Percentiles rank a stretch among this genome's conserved stretches.
phyloP scores from a whole-genome alignment of 2,113 vertebrate species.

The Pelusios castaneus region DNA sequence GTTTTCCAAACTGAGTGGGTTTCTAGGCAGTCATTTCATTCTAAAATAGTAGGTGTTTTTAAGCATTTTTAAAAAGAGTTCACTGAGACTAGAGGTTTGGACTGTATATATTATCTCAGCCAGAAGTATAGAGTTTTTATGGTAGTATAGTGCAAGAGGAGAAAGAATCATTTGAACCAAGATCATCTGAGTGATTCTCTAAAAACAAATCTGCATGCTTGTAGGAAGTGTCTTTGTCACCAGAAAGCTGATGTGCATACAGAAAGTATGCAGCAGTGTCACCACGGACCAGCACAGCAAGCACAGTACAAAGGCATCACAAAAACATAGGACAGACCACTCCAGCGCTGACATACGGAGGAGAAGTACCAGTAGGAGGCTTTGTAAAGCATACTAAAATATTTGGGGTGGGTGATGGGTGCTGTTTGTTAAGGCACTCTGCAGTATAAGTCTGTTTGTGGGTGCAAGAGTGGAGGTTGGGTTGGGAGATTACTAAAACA shows the following conservation, averaged over 20 bases:
- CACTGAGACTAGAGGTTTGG: neutral
- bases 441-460: neutral
- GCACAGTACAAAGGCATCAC: neutral
- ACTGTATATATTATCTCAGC: neutral
- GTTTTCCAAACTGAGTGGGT: neutral
- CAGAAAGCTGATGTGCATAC: fast-evolving
- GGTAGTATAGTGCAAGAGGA: neutral
- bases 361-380: neutral
- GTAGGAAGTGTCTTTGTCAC: neutral
- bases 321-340: neutral
- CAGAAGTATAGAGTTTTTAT: neutral
- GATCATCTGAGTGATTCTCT: neutral
- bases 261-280: neutral
- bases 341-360: neutral
- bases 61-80: neutral
- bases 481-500: neutral
- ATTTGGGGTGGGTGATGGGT: neutral
- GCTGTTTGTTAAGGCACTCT: neutral
- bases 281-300: neutral
- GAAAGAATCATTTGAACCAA: neutral
- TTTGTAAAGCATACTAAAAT: neutral
- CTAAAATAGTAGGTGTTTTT: neutral
- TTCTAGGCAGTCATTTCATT: neutral
- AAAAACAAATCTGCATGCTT: neutral
- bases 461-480: neutral